phyloP scores from a whole-genome alignment of 2,888 invertebrate species.

The Onthophagus sagittarius region DNA sequence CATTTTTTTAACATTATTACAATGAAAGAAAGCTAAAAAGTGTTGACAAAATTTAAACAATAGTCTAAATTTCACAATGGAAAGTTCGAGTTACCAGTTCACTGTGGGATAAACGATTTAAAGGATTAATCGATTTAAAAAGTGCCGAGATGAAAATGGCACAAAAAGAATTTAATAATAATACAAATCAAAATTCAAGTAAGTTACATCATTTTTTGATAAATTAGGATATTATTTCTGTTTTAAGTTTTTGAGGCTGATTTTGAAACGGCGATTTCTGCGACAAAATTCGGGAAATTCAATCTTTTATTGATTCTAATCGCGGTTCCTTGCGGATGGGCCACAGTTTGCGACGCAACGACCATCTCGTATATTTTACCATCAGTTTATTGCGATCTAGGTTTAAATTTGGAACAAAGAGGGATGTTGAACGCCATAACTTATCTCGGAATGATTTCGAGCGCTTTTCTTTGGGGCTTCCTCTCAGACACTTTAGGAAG shows the following conservation, averaged over 20 bases:
- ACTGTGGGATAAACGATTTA: too few species aligned
- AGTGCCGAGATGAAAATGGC: background rate
- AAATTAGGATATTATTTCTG: background rate
- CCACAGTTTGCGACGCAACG: conserved; percentile 67
- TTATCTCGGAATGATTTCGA: conserved; percentile 73
- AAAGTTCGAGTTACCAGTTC: background rate
- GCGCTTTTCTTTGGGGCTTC: conserved; percentile 74
- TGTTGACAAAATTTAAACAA: background rate
- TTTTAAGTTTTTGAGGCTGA: conserved; percentile 45
- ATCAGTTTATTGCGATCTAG: conserved; percentile 69
- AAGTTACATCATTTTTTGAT: background rate
- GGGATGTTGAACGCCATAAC: conserved; percentile 68
- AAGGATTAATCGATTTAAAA: too few species aligned
- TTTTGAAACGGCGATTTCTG: conserved; percentile 68
- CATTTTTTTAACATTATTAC: background rate
- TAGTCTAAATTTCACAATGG: background rate
- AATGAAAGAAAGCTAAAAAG: background rate
- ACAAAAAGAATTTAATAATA: background rate
- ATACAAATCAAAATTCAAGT: background rate
- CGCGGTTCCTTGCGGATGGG: conserved; percentile 62
- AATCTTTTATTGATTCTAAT: conserved; percentile 59
- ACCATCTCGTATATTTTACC: conserved; percentile 71
- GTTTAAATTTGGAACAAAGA: conserved; percentile 64
- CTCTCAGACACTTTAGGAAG: conserved; percentile 71
- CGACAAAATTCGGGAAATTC: conserved; percentile 67